Conservation (phyloP, 2,888 invertebrate species). For the Catocala sponsa region DNA sequence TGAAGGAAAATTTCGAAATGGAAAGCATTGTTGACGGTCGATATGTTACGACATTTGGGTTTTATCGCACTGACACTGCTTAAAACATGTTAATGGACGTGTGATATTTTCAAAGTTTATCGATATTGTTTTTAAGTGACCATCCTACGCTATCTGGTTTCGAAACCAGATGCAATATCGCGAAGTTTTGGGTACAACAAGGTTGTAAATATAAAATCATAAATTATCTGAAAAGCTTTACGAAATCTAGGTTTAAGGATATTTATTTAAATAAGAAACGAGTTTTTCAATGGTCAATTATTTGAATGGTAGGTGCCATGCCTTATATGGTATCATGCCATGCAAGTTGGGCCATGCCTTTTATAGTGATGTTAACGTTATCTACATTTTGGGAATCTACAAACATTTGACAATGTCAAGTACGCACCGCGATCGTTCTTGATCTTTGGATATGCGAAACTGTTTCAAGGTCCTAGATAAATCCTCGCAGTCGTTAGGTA, state of each 20-base stretch:
- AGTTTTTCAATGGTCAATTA: too few relatives aligned
- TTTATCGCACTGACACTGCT: constrained; percentile 19
- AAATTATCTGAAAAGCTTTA: constrained; percentile 20
- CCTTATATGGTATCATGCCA: not conserved
- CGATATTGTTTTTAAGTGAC: constrained; percentile 23
- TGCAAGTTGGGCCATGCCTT: not conserved
- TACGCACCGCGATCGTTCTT: constrained; percentile 41
- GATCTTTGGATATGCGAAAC: constrained; percentile 60
- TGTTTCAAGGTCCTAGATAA: constrained; percentile 56
- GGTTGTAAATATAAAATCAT: constrained; percentile 16
- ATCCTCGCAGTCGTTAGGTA: constrained; percentile 6
- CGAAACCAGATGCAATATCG: constrained; percentile 30
- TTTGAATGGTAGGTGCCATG: not conserved
- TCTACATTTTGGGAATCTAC: constrained; percentile 15
- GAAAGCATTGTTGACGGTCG: constrained; percentile 32
- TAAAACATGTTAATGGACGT: constrained; percentile 9
- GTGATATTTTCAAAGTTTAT: constrained; percentile 23
- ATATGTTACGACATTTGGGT: constrained; percentile 22
- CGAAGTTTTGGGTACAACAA: constrained; percentile 23
- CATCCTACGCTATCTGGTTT: constrained; percentile 40
- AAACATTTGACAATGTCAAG: constrained; percentile 42
- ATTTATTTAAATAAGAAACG: too few relatives aligned
- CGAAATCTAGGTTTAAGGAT: constrained; percentile 1
- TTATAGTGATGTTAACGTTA: constrained; percentile 14
- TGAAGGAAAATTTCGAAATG: constrained; percentile 38